Evolutionary conservation across 1,140 invertebrate genomes (phyloP).

Genomic region (Aphis gossypii): DNA sequence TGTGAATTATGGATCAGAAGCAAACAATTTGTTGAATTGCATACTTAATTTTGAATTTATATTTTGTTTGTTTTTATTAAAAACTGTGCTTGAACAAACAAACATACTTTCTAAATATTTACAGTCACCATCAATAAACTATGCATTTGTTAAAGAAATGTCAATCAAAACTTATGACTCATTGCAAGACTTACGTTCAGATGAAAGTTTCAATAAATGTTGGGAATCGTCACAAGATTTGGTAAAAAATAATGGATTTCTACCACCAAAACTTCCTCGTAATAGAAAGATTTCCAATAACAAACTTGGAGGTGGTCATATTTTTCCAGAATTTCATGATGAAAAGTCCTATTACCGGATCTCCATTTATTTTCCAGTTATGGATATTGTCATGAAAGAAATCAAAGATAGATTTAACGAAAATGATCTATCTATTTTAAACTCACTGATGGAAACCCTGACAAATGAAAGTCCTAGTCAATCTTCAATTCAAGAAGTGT

Average conservation of each 20-base stretch:
- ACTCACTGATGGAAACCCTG: not conserved
- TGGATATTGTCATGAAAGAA: slow-evolving; percentile 17
- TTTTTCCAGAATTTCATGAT: slow-evolving; percentile 1
- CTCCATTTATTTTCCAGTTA: slow-evolving; percentile 6
- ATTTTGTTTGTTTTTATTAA: slow-evolving; percentile 11
- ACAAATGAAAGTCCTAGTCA: slow-evolving; percentile 2
- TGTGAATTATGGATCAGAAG: slow-evolving; percentile 6
- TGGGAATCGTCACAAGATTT: not conserved
- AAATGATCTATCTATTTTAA: not conserved
- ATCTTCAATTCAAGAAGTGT: slow-evolving; percentile 21
- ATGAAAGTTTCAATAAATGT: slow-evolving; percentile 20
- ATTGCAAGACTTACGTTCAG: slow-evolving; percentile 6
- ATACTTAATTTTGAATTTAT: not conserved
- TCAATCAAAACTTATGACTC: not conserved
- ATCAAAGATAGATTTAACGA: not conserved
- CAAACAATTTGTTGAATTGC: not conserved
- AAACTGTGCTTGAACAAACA: not conserved
- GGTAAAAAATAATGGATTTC: slow-evolving; percentile 20
- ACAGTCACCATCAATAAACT: slow-evolving; percentile 21
- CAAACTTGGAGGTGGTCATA: not conserved
- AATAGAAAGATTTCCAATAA: not conserved
- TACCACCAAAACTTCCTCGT: not conserved
- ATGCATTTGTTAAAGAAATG: slow-evolving; percentile 9
- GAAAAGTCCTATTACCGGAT: slow-evolving; percentile 11
- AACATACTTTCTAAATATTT: slow-evolving; percentile 2